These are phyloP conservation scores for Epinephelus malabaricus DNA, from an alignment of 2,797 vertebrate genomes.

Conservation along the genomic window DNA sequence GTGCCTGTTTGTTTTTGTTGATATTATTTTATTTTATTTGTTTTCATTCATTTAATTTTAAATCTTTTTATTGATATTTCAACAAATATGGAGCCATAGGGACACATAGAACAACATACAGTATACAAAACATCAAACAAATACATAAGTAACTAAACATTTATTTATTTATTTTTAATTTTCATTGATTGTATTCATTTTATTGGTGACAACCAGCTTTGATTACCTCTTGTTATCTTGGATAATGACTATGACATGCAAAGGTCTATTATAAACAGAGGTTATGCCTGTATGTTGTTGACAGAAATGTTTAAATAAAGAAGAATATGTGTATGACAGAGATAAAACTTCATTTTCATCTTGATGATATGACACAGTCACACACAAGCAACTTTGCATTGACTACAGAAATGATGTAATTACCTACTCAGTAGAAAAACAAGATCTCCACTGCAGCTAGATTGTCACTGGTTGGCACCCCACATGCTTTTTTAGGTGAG, in stretches of 20 bases:
- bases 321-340: background rate
- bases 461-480: background rate
- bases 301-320: too few species aligned
- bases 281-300: too few species aligned
- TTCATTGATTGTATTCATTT: background rate
- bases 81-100: too few species aligned
- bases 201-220: background rate
- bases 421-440: background rate
- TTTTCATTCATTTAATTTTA: too few species aligned
- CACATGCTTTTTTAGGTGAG: background rate
- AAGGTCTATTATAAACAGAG: too few species aligned
- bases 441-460: background rate
- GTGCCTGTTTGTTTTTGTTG: constrained; percentile 55
- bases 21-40: background rate
- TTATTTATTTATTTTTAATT: too few species aligned
- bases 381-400: background rate
- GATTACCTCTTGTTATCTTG: too few species aligned
- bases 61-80: too few species aligned
- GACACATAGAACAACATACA: too few species aligned
- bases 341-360: background rate
- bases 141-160: too few species aligned
- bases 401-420: background rate
- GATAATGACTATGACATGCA: too few species aligned
- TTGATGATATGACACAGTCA: background rate
- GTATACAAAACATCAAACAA: too few species aligned